Evolutionary conservation across 2,113 vertebrate species (phyloP).

Genomic region (Dasypus novemcinctus): DNA sequence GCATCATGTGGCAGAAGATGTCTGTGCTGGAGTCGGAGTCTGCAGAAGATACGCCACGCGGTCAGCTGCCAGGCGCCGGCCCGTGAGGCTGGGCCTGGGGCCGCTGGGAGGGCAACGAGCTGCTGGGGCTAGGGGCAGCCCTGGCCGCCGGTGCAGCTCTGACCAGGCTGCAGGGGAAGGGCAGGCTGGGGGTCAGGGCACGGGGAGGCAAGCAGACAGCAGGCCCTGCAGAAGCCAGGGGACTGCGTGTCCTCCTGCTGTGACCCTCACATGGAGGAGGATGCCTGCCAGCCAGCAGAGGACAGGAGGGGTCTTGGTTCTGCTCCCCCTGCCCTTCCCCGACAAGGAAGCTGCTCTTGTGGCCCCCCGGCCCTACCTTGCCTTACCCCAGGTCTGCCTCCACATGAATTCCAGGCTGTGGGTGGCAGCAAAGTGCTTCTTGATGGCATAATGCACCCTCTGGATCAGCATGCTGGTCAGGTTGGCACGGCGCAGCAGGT

Average conservation of each 20-base stretch:
- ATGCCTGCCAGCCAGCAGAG: neutral
- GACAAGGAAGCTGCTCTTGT: neutral
- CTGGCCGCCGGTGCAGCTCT: neutral
- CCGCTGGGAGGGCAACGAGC: accelerated
- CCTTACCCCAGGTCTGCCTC: slow-evolving; percentile 96
- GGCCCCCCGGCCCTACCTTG: neutral
- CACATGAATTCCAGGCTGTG: slow-evolving; percentile 98
- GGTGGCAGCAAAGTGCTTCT: slow-evolving; percentile 95
- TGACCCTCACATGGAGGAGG: neutral
- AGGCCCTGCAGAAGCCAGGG: neutral
- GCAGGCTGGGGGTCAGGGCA: neutral
- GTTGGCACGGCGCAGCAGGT: slow-evolving; percentile 94
- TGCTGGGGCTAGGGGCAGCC: neutral
- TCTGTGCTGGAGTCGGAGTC: slow-evolving; percentile 90
- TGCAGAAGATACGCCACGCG: slow-evolving; percentile 66
- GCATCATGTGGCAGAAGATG: slow-evolving; percentile 99
- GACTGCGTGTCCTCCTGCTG: accelerated
- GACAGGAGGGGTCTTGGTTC: neutral
- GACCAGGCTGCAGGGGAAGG: neutral
- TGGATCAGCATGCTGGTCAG: slow-evolving; percentile 98
- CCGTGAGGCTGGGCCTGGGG: neutral
- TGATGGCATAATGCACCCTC: slow-evolving; percentile 96
- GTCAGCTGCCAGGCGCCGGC: neutral
- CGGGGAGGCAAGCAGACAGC: neutral
- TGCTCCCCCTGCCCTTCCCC: neutral